phyloP scores from a whole-genome alignment of 2,113 vertebrate species.

The Strix aluco region DNA sequence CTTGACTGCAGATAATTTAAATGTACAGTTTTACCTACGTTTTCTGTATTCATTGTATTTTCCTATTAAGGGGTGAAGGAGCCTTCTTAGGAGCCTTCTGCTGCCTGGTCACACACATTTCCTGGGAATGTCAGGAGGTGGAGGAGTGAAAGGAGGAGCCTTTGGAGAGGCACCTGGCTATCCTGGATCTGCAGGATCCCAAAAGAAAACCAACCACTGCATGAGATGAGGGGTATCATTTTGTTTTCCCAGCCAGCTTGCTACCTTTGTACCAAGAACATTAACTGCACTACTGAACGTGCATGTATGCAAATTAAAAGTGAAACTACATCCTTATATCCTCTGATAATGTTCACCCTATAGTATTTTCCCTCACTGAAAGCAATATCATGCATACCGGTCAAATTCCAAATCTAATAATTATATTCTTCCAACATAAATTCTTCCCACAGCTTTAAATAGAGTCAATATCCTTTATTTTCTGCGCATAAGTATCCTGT shows the following conservation, averaged over 20 bases:
- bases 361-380: not conserved
- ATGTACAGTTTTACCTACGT: not conserved
- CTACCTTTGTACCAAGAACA: not conserved
- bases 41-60: not conserved
- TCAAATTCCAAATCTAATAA: not conserved
- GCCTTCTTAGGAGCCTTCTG: not conserved
- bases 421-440: not conserved
- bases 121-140: not conserved
- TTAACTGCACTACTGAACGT: not conserved
- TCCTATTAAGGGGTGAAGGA: not conserved
- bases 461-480: not conserved
- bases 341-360: not conserved
- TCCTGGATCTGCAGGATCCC: not conserved
- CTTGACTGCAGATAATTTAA: constrained; percentile 33
- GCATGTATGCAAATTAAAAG: not conserved
- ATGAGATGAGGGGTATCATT: rapidly evolving
- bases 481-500: not conserved
- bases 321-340: not conserved
- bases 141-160: not conserved
- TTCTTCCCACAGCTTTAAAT: not conserved
- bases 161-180: not conserved
- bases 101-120: not conserved
- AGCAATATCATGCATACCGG: not conserved
- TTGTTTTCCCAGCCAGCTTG: not conserved
- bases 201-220: not conserved